phyloP scores from a whole-genome alignment of 2,113 vertebrate species.

The Nothocercus nigrocapillus region DNA sequence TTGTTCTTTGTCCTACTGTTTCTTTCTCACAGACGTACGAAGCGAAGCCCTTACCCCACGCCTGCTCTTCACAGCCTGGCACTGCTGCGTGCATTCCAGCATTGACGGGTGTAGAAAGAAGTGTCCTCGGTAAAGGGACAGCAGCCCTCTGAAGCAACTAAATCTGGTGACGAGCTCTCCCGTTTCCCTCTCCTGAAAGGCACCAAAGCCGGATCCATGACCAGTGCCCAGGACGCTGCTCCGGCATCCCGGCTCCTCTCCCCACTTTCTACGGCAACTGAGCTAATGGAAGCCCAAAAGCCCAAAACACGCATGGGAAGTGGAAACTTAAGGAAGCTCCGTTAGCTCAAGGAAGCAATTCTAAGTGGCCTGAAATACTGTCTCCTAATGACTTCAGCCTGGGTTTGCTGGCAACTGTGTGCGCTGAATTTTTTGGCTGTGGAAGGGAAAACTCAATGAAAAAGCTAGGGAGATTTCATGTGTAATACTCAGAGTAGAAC shows the following conservation, averaged over 20 bases:
- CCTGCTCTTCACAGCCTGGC: background rate
- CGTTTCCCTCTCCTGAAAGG: background rate
- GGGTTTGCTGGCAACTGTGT: background rate
- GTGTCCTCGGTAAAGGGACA: background rate
- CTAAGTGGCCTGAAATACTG: background rate
- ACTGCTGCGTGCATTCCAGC: background rate
- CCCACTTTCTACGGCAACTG: background rate
- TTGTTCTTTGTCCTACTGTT: background rate
- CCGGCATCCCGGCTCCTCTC: background rate
- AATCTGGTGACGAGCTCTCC: background rate
- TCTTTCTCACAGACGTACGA: background rate
- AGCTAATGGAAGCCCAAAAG: background rate
- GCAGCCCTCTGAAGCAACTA: background rate
- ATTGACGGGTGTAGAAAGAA: background rate
- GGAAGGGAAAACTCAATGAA: background rate
- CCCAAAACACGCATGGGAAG: background rate
- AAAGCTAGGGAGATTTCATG: background rate
- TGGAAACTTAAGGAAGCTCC: constrained; percentile 12
- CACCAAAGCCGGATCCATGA: background rate
- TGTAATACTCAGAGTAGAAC: background rate
- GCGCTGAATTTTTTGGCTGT: background rate
- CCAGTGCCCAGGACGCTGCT: rapidly evolving
- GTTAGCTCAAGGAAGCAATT: constrained; percentile 20
- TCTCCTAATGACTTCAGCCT: background rate
- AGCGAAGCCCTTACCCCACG: background rate